Base-by-base conservation (phyloP, 2,113 vertebrate genomes). In the Hepsetus odoe region DNA sequence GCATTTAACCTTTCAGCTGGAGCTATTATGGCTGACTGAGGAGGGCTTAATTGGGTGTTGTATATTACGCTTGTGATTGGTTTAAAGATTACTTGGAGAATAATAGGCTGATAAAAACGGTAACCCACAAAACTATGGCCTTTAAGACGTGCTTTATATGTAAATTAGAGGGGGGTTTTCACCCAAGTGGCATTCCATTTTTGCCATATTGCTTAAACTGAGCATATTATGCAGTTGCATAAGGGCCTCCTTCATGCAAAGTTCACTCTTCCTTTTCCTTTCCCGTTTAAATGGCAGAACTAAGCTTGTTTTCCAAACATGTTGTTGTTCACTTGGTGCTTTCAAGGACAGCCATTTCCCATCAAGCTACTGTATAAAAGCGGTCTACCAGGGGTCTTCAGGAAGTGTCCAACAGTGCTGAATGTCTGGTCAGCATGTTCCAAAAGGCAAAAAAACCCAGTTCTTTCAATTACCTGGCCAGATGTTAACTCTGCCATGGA, bases 401-500 rank as follows among this genome's bases (percentile, higher is more conserved):
- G 56, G 53, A 62, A 79, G 44, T 10, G 49, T 26, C 58, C 53
- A 33, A 26, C 22, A 3, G 66, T 40, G 49, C 58, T 51, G 26
- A 35, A 28, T 14, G 49, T 64, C 64, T 33, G 46, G 26, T 71
- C 73, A 72, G 79, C 26, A 32, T 62, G 72, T 69, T 80, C 79
- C 16, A 11, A 46, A 51, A 18, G 53, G 56, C 24, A 53, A 70
- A 32, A 77, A 32, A 71, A n/a, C n/a, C n/a, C n/a, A 10, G 4
- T 24, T 35, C 26, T 75, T 76, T 70, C 44, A 68, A 76, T 64
- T 76, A 70, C 22, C 58, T 49, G 5, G 28, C 2, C 66, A 76
- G 42, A 46, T 76, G 67, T 81, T 81, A 42, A 71, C 32, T 42
- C 59, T 46, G 33, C 42, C 46, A 65, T 64, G 67, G 79, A 76